Percentiles rank a stretch among this genome's conserved stretches.
These are phyloP conservation scores for Platorchestia sp. DNA, from an alignment of 1,140 invertebrate species.

Conservation along the genomic window DNA sequence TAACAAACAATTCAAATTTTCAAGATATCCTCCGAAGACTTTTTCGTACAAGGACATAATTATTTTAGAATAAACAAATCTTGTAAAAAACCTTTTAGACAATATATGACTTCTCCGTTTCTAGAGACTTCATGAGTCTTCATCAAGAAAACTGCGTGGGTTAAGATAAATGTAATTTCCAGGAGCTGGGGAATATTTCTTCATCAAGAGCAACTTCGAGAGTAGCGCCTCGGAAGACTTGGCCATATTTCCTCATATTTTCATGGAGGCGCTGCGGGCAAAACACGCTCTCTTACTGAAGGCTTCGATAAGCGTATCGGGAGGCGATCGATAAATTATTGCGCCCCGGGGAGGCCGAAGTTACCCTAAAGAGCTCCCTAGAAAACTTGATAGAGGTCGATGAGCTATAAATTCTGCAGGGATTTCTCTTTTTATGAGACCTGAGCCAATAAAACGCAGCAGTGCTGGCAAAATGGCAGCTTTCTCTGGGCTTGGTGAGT, in stretches of 20 bases:
- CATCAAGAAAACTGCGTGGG: neutral
- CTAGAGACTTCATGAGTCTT: neutral
- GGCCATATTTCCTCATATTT: neutral
- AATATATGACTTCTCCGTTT: neutral
- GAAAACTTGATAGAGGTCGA: constrained; percentile 50
- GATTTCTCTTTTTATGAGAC: constrained; percentile 37
- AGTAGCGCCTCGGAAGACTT: neutral
- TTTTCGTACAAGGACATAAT: neutral
- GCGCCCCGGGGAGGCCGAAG: neutral
- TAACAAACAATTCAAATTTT: no score
- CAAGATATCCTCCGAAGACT: neutral
- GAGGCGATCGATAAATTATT: constrained; percentile 40
- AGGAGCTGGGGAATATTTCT: neutral
- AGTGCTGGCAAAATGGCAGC: neutral
- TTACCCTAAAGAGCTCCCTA: constrained; percentile 35
- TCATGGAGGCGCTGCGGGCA: neutral
- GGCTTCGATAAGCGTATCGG: constrained; percentile 45
- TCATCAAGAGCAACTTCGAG: neutral
- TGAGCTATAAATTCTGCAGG: constrained; percentile 40
- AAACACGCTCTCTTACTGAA: neutral
- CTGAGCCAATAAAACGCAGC: constrained; percentile 5
- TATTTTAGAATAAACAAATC: neutral
- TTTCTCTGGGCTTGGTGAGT: neutral
- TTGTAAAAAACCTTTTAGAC: neutral
- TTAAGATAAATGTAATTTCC: neutral